Evolutionary conservation across 1,140 invertebrate species (phyloP), one percentile per base, ranked within the genome.

Genomic region (Drosophila kikkawai): DNA sequence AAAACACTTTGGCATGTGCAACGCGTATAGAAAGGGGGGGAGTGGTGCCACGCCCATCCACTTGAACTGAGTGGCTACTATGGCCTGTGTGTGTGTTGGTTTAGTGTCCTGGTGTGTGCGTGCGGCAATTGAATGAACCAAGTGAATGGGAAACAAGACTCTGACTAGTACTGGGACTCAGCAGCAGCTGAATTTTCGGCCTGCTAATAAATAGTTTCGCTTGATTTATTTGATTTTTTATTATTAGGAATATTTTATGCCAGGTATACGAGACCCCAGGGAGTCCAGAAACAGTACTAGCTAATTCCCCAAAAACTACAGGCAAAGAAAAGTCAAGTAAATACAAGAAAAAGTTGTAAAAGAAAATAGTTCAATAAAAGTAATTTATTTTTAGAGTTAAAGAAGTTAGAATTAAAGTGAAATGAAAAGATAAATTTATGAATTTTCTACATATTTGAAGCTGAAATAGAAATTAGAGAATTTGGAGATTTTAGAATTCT

Each of bases 141-240:
- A 34, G 26, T 13, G 22, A 56, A 36, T 36, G 32, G 45, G 12
- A 7, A 47, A 45, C 48, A 19, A 7, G 12, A 51, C 29, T 51
- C n/a, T 4, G 50, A 17, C 34, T n/a, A 19, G 44, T 22, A 53
- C 19, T n/a, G 12, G 41, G 32, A 53, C 26, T 12, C 29, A 17
- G 26, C 26, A 50, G 47, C 8, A n/a, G 2, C 13, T 39, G 34
- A 50, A 65, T 53, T 71, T 75, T 56, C 55, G 73, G 50, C 64
- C 53, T 63, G 75, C 65, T 79, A 86, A 85, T 85, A 85, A 85
- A 86, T 85, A 88, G 71, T 67, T 71, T 75, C 84, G 61, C 76
- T 87, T 87, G 84, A 83, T 87, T 90, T 87, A 87, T 84, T 78
- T 78, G 87, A 88, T 87, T 87, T 74, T 87, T 88, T 87, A 87